A percentile compares a stretch with the other conserved stretches of the same genome.
These are phyloP conservation scores for Heterotis niloticus DNA, from an alignment of 2,113 vertebrate genomes.

Conservation along the genomic window DNA sequence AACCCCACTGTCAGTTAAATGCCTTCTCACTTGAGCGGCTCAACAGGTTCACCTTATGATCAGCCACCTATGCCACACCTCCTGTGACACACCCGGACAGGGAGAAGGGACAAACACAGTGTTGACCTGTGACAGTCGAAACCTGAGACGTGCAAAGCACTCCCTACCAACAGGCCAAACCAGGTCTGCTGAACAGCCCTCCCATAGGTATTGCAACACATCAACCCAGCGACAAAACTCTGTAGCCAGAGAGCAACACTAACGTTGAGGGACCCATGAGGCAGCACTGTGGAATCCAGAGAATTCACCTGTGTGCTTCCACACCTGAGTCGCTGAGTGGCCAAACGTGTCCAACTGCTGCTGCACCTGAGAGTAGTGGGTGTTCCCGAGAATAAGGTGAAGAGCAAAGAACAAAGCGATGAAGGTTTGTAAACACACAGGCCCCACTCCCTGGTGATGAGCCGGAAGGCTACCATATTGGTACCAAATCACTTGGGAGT, in stretches of 20 bases:
- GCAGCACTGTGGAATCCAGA: slow-evolving; percentile 15
- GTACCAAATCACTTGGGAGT: no score
- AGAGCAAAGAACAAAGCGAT: no score
- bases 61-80: slow-evolving; percentile 29
- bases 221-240: slow-evolving; percentile 9
- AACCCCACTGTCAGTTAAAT: slow-evolving; percentile 50
- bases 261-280: slow-evolving; percentile 18
- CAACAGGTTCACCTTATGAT: slow-evolving; percentile 58
- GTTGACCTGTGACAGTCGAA: slow-evolving; percentile 45
- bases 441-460: no score
- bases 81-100: slow-evolving; percentile 17
- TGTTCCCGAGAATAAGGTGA: no score
- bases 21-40: slow-evolving; percentile 36
- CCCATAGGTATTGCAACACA: neutral
- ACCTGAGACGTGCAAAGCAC: slow-evolving; percentile 43
- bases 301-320: neutral
- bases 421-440: no score
- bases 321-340: no score
- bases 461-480: no score
- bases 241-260: slow-evolving; percentile 16
- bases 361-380: no score
- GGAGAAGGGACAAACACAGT: slow-evolving; percentile 15
- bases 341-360: no score
- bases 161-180: slow-evolving; percentile 52
- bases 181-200: slow-evolving; percentile 40